Base-by-base conservation (phyloP, 64 coral and sea anemone genomes). In the Dendrophyllia cribrosa region DNA sequence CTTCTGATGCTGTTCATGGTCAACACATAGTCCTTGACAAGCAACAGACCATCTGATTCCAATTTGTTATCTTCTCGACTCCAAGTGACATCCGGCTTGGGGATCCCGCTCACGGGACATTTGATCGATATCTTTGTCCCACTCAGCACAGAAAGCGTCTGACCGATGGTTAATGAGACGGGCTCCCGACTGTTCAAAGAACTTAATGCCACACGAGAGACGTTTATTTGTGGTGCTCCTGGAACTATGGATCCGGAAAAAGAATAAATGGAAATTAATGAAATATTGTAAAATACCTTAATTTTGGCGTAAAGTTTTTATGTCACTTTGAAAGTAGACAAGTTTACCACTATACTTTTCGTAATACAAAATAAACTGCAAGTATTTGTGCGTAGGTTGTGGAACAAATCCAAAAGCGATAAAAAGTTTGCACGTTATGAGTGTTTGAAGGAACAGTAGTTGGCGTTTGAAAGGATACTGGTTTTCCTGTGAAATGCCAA, bases 61-160 rank as follows among this genome's bases (percentile, higher is more conserved):
- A 75, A 14, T 44, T 51, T 19, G 5, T 49, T 75, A 50, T 84
- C 43, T 51, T 84, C 17, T 19, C 62, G 59, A 21, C 43, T 84
- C 91, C 91, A 93, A 7, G 70, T 79, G 64, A 87, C 52, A 24
- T 34, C 82, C 22, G 91, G 91, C 15, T 43, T 9, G 16, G 91
- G 91, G 58, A 86, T 34, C 16, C 91, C 91, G 47, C 72, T 80
- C 25, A 85, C 77, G 9, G 59, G 91, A 43, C 91, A 93, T 49
- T 62, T 63, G 70, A 93, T 93, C 14, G 83, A 86, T 47, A 93
- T 26, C 7, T 86, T 79, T n/a, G 91, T 78, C 5, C 83, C 65
- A 11, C 59, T 76, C 10, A 93, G 80, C 17, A 87, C 64, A 67
- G 58, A 63, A 10, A 93, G 82, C 16, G 46, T 66, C 9, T 67